phyloP scores from a whole-genome alignment of 2,797 vertebrate species.

The Spinibarbus caldwelli region DNA sequence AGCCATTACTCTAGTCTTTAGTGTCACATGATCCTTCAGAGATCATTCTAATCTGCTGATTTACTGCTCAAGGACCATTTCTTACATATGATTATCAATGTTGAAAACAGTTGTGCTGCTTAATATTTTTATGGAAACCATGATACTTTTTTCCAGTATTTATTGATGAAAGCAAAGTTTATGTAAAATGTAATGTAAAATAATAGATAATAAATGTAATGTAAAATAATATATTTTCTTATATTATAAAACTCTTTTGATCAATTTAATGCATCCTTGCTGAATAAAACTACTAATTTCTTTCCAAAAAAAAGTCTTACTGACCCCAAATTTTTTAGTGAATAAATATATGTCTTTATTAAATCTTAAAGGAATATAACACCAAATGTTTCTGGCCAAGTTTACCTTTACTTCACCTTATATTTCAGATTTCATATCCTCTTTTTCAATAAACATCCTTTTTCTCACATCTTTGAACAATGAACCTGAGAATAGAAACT shows the following conservation, averaged over 20 bases:
- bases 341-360: neutral
- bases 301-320: too few relatives aligned
- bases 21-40: too few relatives aligned
- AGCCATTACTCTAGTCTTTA: neutral
- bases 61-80: neutral
- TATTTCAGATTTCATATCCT: neutral
- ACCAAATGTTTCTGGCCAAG: neutral
- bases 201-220: too few relatives aligned
- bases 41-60: neutral
- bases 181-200: too few relatives aligned
- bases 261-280: too few relatives aligned
- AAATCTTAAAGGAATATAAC: neutral
- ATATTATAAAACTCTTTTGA: too few relatives aligned
- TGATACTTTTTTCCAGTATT: too few relatives aligned
- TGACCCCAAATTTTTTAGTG: neutral
- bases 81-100: neutral
- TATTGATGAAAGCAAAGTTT: too few relatives aligned
- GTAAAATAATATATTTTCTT: too few relatives aligned
- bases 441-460: neutral
- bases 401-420: neutral
- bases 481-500: conserved; percentile 8
- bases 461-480: neutral
- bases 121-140: neutral
- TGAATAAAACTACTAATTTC: too few relatives aligned
- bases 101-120: neutral